These are phyloP conservation scores for Aphaenogaster rudis DNA, from an alignment of 1,140 invertebrate genomes.

Conservation along the genomic window DNA sequence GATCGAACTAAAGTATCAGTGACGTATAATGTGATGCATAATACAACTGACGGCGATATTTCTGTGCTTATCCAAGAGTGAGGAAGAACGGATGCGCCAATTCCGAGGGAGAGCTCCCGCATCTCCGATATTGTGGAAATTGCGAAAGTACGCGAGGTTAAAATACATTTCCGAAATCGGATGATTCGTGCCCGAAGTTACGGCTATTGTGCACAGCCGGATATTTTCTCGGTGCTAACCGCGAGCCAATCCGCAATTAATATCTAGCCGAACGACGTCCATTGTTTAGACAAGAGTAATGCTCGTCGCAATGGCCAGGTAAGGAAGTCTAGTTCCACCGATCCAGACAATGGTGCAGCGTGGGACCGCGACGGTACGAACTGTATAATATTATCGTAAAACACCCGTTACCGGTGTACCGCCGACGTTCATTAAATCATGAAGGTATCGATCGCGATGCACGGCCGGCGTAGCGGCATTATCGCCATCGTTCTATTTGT, in stretches of 20 bases:
- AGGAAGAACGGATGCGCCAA: neutral
- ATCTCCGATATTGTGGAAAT: neutral
- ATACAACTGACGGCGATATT: neutral
- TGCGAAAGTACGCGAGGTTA: neutral
- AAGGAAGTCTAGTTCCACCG: constrained; percentile 62
- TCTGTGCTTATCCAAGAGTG: neutral
- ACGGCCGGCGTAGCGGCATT: constrained; percentile 57
- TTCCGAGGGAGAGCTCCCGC: neutral
- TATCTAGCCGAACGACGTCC: constrained; percentile 30
- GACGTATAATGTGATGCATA: neutral
- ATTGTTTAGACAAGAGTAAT: constrained; percentile 56
- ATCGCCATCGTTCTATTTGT: constrained; percentile 65
- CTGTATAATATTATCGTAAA: constrained; percentile 77
- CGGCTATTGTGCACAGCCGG: constrained; percentile 9
- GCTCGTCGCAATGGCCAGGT: neutral
- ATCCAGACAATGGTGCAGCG: constrained; percentile 53
- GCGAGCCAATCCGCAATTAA: constrained; percentile 39
- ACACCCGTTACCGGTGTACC: constrained; percentile 68
- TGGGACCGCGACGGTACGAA: constrained; percentile 26
- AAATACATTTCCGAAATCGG: constrained; percentile 26
- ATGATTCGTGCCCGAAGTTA: constrained; percentile 27
- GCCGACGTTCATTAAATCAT: constrained; percentile 71
- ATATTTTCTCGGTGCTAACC: constrained; percentile 36
- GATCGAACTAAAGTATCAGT: neutral
- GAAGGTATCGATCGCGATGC: constrained; percentile 65